A percentile compares a stretch with the other conserved stretches of the same genome.
These are phyloP conservation scores for Istiophorus platypterus DNA, from an alignment of 2,113 vertebrate genomes.

Conservation along the genomic window DNA sequence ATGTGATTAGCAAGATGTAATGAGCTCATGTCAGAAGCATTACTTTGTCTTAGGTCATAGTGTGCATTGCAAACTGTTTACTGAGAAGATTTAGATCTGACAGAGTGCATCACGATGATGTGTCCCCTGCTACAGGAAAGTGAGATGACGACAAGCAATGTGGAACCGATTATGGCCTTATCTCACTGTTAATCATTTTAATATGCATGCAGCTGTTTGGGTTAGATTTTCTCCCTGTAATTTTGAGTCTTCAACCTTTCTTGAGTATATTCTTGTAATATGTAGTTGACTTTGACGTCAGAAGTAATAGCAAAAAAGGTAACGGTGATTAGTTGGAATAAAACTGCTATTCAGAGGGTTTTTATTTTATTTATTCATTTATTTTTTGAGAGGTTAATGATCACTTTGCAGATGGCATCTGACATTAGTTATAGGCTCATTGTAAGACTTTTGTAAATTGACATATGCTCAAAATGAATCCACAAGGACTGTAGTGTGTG, in stretches of 20 bases:
- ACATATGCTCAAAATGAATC: neutral
- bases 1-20: neutral
- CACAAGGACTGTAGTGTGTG: neutral
- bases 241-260: neutral
- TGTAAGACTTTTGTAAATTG: neutral
- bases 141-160: neutral
- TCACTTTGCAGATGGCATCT: neutral
- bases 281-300: neutral
- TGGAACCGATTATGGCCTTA: neutral
- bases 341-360: too few species aligned
- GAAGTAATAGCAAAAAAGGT: neutral
- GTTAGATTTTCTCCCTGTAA: neutral
- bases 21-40: neutral
- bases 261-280: neutral
- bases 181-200: neutral
- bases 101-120: neutral
- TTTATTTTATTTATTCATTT: too few species aligned
- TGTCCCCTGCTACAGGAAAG: constrained; percentile 5
- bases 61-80: neutral
- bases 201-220: neutral
- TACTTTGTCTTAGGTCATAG: neutral
- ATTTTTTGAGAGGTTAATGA: neutral
- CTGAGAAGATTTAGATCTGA: neutral
- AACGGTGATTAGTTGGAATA: neutral
- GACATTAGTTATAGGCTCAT: neutral